Percentiles rank a stretch among this genome's conserved stretches.
These are phyloP conservation scores for Whitmania pigra DNA, from an alignment of 1,140 invertebrate genomes.

Conservation along the genomic window DNA sequence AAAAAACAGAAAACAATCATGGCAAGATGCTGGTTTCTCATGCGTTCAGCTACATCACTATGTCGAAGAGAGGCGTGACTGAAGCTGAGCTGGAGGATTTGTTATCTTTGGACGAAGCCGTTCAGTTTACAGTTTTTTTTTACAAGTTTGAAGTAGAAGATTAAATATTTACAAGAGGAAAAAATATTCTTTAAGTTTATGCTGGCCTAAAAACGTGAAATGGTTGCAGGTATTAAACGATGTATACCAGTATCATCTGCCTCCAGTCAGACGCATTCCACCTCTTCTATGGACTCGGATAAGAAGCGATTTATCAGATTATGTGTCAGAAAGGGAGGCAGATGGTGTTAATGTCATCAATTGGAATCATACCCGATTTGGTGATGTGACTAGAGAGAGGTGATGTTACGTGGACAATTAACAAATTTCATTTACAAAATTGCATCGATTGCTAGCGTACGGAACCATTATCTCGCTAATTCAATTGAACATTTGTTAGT, in stretches of 20 bases:
- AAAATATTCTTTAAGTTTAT: not conserved
- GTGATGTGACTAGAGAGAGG: constrained; percentile 18
- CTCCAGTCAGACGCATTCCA: constrained; percentile 25
- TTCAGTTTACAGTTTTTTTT: not conserved
- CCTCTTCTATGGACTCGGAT: constrained; percentile 25
- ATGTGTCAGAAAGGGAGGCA: constrained; percentile 22
- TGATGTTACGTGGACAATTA: not conserved
- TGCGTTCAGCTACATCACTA: constrained; percentile 36
- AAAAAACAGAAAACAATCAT: constrained; percentile 24
- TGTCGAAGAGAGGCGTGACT: constrained; percentile 19
- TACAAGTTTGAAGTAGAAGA: not conserved
- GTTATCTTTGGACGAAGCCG: constrained; percentile 23
- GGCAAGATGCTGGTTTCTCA: constrained; percentile 24
- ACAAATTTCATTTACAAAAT: too few relatives aligned
- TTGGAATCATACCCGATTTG: constrained; percentile 30
- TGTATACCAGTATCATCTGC: constrained; percentile 58
- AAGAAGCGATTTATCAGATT: constrained; percentile 23
- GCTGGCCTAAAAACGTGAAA: not conserved
- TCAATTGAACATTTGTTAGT: too few relatives aligned
- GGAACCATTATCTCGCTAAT: too few relatives aligned
- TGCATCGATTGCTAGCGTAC: too few relatives aligned
- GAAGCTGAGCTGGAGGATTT: constrained; percentile 25
- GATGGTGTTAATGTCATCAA: constrained; percentile 24
- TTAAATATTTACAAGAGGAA: not conserved
- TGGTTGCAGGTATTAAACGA: constrained; percentile 62